Percentiles rank a stretch among this genome's conserved stretches.
These are phyloP conservation scores for Rhinatrema bivittatum DNA, from an alignment of 2,797 vertebrate genomes.

Conservation along the genomic window DNA sequence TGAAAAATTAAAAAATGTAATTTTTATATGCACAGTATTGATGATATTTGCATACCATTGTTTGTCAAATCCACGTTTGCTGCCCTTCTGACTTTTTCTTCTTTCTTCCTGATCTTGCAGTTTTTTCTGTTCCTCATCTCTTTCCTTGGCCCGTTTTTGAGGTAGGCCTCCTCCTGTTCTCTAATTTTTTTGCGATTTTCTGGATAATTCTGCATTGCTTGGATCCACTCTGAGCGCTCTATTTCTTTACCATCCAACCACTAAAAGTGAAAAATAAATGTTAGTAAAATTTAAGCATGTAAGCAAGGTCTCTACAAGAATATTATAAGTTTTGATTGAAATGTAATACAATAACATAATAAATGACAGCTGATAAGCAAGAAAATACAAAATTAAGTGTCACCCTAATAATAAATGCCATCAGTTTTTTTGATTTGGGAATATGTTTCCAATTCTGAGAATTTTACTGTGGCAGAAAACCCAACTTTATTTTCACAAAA, in stretches of 20 bases:
- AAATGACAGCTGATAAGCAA: too few species aligned
- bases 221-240: slow-evolving; percentile 75
- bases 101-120: slow-evolving; percentile 9
- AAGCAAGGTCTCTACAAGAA: too few species aligned
- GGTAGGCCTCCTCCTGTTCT: slow-evolving; percentile 71
- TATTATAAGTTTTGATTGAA: too few species aligned
- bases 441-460: too few species aligned
- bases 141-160: slow-evolving; percentile 64
- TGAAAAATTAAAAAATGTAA: too few species aligned
- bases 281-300: too few species aligned
- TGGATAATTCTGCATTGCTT: slow-evolving; percentile 64
- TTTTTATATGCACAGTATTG: slow-evolving; percentile 5
- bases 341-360: too few species aligned
- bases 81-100: slow-evolving; percentile 8
- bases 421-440: too few species aligned
- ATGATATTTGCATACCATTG: slow-evolving; percentile 25
- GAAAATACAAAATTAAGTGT: too few species aligned
- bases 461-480: too few species aligned
- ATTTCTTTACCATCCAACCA: slow-evolving; percentile 79
- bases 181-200: slow-evolving; percentile 50
- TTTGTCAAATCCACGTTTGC: slow-evolving; percentile 16
- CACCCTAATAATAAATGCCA: too few species aligned
- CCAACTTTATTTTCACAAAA: too few species aligned
- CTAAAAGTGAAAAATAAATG: slow-evolving; percentile 40
- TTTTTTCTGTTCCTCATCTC: slow-evolving; percentile 46